Evolutionary conservation across 1,140 invertebrate genomes (phyloP).

Genomic region (Drosophila pectinifera): DNA sequence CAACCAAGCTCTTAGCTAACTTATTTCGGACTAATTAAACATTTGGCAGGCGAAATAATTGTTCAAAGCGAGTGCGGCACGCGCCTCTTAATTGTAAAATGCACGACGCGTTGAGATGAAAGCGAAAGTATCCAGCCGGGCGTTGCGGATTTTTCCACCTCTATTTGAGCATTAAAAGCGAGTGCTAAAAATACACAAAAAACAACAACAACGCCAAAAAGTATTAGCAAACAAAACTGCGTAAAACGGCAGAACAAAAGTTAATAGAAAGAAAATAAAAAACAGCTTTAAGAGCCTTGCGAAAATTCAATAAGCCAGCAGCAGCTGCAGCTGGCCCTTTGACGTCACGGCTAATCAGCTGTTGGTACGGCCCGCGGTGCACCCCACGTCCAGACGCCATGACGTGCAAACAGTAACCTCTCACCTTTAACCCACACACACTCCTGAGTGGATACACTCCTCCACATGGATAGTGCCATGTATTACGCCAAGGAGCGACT

Average conservation of each 20-base stretch:
- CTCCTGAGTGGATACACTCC: not conserved
- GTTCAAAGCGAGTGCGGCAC: constrained; percentile 8
- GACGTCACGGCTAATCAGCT: constrained; percentile 62
- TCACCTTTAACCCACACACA: constrained; percentile 2
- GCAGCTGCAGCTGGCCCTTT: constrained; percentile 40
- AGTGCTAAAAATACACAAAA: constrained; percentile 46
- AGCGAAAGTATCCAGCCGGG: constrained; percentile 13
- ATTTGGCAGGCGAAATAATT: not conserved
- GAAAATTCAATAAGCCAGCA: constrained; percentile 66
- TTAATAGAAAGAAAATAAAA: constrained; percentile 18
- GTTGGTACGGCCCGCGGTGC: constrained; percentile 24
- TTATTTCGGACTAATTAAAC: constrained; percentile 17
- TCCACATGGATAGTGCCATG: constrained; percentile 78
- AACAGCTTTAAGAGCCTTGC: not conserved
- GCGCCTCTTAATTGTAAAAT: not conserved
- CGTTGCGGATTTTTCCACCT: constrained; percentile 3
- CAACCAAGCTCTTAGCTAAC: constrained; percentile 3
- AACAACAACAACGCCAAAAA: constrained; percentile 19
- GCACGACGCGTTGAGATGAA: constrained; percentile 6
- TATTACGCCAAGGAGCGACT: constrained; percentile 56
- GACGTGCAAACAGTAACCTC: constrained; percentile 11
- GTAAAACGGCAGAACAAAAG: constrained; percentile 51
- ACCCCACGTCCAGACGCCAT: constrained; percentile 29
- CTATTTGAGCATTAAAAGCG: constrained; percentile 17
- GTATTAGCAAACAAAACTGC: constrained; percentile 44